These are phyloP conservation scores for Typhlomys cinereus DNA, from an alignment of 2,113 vertebrate species.

Conservation along the genomic window DNA sequence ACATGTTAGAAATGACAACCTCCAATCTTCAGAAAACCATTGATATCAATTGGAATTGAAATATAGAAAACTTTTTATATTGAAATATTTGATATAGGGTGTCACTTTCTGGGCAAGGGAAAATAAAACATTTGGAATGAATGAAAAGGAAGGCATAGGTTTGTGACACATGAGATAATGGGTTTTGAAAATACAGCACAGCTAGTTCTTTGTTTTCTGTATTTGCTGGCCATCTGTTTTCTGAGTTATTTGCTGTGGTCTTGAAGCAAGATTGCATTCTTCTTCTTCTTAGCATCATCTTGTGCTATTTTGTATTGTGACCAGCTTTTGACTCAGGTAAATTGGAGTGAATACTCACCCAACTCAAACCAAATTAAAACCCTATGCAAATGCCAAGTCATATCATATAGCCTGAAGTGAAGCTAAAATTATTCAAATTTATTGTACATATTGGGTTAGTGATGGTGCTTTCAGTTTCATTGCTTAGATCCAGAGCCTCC, in stretches of 20 bases:
- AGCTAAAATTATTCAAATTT: slow-evolving; percentile 25
- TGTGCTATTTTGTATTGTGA: neutral
- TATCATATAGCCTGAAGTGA: neutral
- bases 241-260: neutral
- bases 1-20: slow-evolving; percentile 55
- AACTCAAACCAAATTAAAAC: slow-evolving; percentile 28
- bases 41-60: slow-evolving; percentile 67
- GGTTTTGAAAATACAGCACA: slow-evolving; percentile 58
- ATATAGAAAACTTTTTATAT: slow-evolving; percentile 59
- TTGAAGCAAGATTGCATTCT: neutral
- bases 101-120: slow-evolving; percentile 30
- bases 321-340: neutral
- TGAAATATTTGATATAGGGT: slow-evolving; percentile 62
- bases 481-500: neutral
- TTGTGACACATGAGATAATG: slow-evolving; percentile 44
- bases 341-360: neutral
- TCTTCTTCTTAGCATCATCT: neutral
- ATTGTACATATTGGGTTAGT: neutral
- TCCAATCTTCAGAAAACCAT: slow-evolving; percentile 68
- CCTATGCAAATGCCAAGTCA: neutral
- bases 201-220: slow-evolving; percentile 8
- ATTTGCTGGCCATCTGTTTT: neutral
- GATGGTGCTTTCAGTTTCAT: neutral
- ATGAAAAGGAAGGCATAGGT: slow-evolving; percentile 51
- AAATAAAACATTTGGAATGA: slow-evolving; percentile 56